Base-by-base conservation (phyloP, 2,888 invertebrate genomes). In the Thyatira batis region DNA sequence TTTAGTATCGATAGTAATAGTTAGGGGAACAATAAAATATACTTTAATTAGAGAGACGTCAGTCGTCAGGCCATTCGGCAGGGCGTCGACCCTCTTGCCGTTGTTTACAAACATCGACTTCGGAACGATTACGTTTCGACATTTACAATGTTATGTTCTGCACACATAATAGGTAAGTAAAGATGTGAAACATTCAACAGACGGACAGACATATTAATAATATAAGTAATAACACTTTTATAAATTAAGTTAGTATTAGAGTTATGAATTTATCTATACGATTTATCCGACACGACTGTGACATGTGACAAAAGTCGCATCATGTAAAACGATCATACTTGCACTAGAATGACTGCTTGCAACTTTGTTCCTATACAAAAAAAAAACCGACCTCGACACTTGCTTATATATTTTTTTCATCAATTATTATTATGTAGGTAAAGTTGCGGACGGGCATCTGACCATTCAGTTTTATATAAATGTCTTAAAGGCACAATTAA, bases 11-110 rank as follows among this genome's bases (percentile, higher is more conserved):
- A 82, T 82, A 81, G 79, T 78, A 80, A 82, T 82, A 83, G 84
- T 80, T 84, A 78, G 85, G 87, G 86, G 85, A 85, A 88, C 90
- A 90, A 90, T 91, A 90, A 90, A 89, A 89, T 89, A 89, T 89
- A 90, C 84, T 89, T 88, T 89, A 91, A 91, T 91, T 91, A 89
- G 85, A 48, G 48, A 48, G 48, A 48, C 66, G 69, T 63, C 39
- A 23, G 23, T 3, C 55, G 64, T 67, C 69, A 74, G 71, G 68
- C 73, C 71, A 71, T 77, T 75, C 72, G 67, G 65, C 57, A 59
- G 74, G 72, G 69, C 79, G 72, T 61, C 61, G 73, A 74, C 71
- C 76, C 62, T 63, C 53, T 57, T 21, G 44, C 56, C 50, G 49
- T 27, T 57, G 61, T 73, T 70, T 70, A 75, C 58, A 69, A 55